Evolutionary conservation across 2,888 invertebrate genomes (phyloP), one percentile per base, ranked within the genome.

Genomic region (Falcaria lacertinaria): DNA sequence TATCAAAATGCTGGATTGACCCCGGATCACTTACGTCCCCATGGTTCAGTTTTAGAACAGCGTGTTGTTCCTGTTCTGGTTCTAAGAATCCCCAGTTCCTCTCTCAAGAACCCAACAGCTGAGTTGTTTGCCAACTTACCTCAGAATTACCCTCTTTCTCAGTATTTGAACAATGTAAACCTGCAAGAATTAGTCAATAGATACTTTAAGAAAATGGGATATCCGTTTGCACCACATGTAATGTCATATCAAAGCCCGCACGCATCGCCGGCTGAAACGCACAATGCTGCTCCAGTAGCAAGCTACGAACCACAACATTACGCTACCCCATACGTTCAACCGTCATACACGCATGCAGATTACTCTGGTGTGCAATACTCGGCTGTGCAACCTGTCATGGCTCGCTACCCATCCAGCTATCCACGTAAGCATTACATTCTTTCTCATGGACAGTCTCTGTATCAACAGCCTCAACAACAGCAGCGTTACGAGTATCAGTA

Each of bases 1-100:
- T 89, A 83, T 43, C 90, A 91, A 60, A 80, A 81, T 34, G 87
- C 90, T 35, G 90, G 89, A 1, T 58, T 91, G 36, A 89, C 87
- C 4, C 76, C 84, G 33, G 84, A 90, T 49, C 75, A 90, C 52
- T 81, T 91, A 17, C 75, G 72, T n/a, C 65, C 72, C 33, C 82
- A 80, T 32, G 79, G 76, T 11, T 64, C 80, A 15, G 77, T 77
- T 28, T 62, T 75, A 7, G 74, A 80, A 42, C 80, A 85, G 34
- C 78, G 83, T 57, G 88, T 90, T 1, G 90, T 92, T 4, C 92
- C 92, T 4, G 91, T 92, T 11, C 75, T 92, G 48, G 90, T 92
- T 15, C 60, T 92, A 33, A 83, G 91, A 64, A 88, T 92, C 32
- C 91, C 91, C 34, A 91, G 90, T 45, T 90, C 91, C 4, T 91